A percentile compares a stretch with the other conserved stretches of the same genome.
These are phyloP conservation scores for Polietes domitor DNA, from an alignment of 2,888 invertebrate genomes.

Conservation along the genomic window DNA sequence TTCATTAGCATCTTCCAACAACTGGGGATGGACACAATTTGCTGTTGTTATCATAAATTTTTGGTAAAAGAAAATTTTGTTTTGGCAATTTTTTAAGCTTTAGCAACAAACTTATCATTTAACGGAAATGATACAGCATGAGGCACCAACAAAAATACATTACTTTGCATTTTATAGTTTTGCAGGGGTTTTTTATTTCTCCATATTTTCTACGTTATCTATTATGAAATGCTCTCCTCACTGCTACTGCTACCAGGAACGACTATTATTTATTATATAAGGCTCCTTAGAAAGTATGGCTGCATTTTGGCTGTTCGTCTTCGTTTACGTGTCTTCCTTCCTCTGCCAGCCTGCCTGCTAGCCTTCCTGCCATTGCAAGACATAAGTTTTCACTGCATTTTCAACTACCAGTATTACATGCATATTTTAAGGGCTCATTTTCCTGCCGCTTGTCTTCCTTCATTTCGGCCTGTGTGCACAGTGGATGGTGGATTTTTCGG, in stretches of 20 bases:
- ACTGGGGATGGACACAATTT: neutral
- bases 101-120: slow-evolving; percentile 8
- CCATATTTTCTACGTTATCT: neutral
- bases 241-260: neutral
- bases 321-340: no score
- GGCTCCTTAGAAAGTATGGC: neutral
- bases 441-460: slow-evolving; percentile 5
- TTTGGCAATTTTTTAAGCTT: neutral
- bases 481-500: slow-evolving; percentile 27
- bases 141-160: neutral
- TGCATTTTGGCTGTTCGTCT: no score
- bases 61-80: neutral
- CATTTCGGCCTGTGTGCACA: slow-evolving; percentile 47
- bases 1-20: neutral
- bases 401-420: neutral
- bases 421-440: neutral
- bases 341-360: neutral
- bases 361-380: neutral
- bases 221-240: neutral
- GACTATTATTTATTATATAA: slow-evolving; percentile 12
- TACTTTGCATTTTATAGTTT: neutral
- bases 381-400: neutral
- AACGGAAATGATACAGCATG: slow-evolving; percentile 4
- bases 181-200: neutral
- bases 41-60: slow-evolving; percentile 3